Percentiles rank a stretch among this genome's conserved stretches.
Conservation (phyloP, 2,113 vertebrate genomes). For the Eubucco bourcierii region DNA sequence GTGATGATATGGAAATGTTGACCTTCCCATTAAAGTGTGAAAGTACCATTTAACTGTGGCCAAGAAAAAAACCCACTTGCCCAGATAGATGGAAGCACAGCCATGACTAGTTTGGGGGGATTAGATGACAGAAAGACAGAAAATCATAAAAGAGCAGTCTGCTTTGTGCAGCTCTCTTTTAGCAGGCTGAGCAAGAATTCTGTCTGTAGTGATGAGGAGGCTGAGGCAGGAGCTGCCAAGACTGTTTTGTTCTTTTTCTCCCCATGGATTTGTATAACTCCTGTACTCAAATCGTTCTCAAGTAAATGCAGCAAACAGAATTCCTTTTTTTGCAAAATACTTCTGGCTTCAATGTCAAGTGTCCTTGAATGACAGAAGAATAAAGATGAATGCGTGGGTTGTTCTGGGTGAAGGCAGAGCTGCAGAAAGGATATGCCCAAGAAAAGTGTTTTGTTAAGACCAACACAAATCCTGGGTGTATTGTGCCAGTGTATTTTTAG, state of each 20-base stretch:
- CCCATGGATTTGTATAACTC: conserved; percentile 53
- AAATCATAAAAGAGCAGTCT: conserved; percentile 17
- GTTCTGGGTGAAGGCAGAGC: conserved; percentile 5
- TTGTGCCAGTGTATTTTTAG: neutral
- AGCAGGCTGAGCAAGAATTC: conserved; percentile 27
- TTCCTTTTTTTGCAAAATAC: conserved; percentile 5
- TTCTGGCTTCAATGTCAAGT: conserved; percentile 28
- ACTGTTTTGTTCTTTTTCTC: conserved; percentile 60
- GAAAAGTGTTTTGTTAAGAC: neutral
- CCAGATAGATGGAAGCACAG: neutral
- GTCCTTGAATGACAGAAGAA: conserved; percentile 26
- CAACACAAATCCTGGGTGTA: neutral
- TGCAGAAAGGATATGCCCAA: neutral
- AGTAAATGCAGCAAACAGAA: conserved; percentile 30
- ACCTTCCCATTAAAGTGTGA: neutral
- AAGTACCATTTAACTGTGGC: neutral
- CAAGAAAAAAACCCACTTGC: neutral
- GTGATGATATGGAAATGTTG: neutral
- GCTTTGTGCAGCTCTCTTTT: neutral
- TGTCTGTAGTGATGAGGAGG: conserved; percentile 49
- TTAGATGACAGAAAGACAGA: neutral
- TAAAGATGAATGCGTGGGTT: neutral
- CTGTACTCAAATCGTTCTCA: conserved; percentile 54
- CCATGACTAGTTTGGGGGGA: neutral
- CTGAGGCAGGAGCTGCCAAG: conserved; percentile 54